Evolutionary conservation across 2,113 vertebrate species (phyloP), one percentile per base, ranked within the genome.

Genomic region (Pionites leucogaster): DNA sequence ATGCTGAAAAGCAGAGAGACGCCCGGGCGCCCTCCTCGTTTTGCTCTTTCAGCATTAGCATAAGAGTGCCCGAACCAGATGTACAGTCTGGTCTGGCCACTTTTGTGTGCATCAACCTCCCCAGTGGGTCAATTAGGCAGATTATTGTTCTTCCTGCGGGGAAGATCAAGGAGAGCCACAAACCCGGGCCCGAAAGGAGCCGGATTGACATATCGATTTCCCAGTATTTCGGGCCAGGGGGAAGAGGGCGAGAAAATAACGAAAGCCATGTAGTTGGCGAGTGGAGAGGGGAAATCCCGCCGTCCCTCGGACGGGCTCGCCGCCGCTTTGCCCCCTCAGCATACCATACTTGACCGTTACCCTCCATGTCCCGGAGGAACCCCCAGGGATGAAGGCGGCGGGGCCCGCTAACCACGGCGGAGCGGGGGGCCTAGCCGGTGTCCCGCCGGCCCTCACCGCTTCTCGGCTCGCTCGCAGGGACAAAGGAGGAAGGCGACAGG

Each of bases 41-140:
- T 97, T 95, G 92, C 96, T 96, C 88, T 97, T 97, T 97, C 82
- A 97, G 69, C 97, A 98, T 99, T 98, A 98, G 98, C 98, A 98
- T 98, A 98, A 98, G 98, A 98, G 98, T 97, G 97, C 95, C 97
- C 98, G 97, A 98, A 99, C 97, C 99, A 99, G 99, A 99, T 99
- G 99, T 98, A 99, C 97, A 98, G 98, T 97, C 97, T 98, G 97
- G 92, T 97, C 99, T 97, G 98, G 97, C 97, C 97, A 98, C 97
- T 98, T 98, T 96, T 98, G 85, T 68, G 97, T 97, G 98, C 98
- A 98, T 98, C 97, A 97, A 97, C 98, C 99, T 99, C 99, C 99
- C 99, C 98, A 98, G 99, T 99, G 99, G 99, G 98, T 99, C 99
- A 99, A 99, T 99, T 99, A 99, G 99, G 98, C 99, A 99, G 99